Base-by-base conservation (phyloP, 2,888 invertebrate genomes). In the Eumerus sabulonum region DNA sequence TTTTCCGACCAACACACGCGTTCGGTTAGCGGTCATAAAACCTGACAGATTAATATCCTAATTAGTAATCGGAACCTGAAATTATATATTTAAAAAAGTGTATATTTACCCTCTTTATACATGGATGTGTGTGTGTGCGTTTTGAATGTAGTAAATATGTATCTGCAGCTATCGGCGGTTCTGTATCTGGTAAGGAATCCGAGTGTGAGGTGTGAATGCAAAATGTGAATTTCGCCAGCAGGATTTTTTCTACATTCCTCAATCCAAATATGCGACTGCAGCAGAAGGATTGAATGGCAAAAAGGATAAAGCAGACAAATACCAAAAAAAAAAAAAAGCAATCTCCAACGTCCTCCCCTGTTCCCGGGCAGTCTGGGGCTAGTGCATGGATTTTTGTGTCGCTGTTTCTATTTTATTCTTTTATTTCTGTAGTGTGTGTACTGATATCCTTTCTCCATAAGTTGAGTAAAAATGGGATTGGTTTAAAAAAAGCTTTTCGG, bases 21-120 rank as follows among this genome's bases (percentile, higher is more conserved):
- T 79, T 63, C 57, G 76, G 71, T 77, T 72, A 66, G 67, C 62
- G 79, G 73, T 68, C 71, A 81, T 76, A 82, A 81, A 81, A 82
- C 57, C 71, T 82, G 83, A 83, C 81, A 82, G 83, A 82, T 82
- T 82, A 82, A 82, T 82, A 82, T 82, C 82, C 79, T 82, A 82
- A 82, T 82, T 82, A 83, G 82, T 72, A 81, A 82, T 82, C 79
- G 70, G 47, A 71, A 66, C 36, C 60, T 40, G 36, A 60, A 76
- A 71, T 71, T 64, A 67, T 47, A 48, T 36, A 56, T 56, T 45
- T 64, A 48, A 51, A 68, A 60, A 60, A 19, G 54, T 40, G 17
- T 36, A 64, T 42, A 56, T 27, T 7, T 63, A 27, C 7, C n/a
- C 27, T 27, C 27, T 7, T 27, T 27, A 27, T 27, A 27, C 27